Conservation (phyloP, 2,797 vertebrate species). For the Zalophus californianus region DNA sequence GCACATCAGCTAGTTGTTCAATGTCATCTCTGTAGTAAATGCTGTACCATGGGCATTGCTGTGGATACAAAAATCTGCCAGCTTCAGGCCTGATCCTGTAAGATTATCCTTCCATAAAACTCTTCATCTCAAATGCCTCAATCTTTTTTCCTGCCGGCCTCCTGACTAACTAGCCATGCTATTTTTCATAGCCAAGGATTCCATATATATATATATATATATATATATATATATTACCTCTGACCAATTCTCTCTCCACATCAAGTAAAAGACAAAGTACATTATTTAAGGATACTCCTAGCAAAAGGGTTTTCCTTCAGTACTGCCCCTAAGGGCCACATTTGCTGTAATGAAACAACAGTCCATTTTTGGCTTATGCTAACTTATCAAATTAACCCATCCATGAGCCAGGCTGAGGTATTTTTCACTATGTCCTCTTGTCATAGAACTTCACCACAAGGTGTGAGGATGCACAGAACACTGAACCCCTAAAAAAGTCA, state of each 20-base stretch:
- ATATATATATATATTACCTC: neutral
- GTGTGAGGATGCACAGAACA: neutral
- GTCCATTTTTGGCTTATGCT: neutral
- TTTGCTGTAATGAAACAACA: neutral
- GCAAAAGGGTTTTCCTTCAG: neutral
- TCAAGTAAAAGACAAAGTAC: neutral
- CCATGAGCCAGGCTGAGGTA: neutral
- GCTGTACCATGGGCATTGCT: neutral
- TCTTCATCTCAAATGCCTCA: neutral
- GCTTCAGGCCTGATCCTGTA: neutral
- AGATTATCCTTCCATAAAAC: neutral
- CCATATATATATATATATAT: neutral
- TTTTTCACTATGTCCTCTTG: neutral
- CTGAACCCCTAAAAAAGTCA: neutral
- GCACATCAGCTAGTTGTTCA: neutral
- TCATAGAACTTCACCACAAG: neutral
- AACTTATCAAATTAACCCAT: neutral
- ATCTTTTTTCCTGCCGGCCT: neutral
- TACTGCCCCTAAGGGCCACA: neutral
- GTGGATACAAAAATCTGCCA: neutral
- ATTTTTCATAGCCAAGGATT: neutral
- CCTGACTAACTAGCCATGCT: neutral
- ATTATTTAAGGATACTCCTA: neutral
- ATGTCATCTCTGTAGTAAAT: neutral
- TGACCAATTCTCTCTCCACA: neutral